Conservation (phyloP, 2,797 vertebrate genomes). For the Coluber constrictor region DNA sequence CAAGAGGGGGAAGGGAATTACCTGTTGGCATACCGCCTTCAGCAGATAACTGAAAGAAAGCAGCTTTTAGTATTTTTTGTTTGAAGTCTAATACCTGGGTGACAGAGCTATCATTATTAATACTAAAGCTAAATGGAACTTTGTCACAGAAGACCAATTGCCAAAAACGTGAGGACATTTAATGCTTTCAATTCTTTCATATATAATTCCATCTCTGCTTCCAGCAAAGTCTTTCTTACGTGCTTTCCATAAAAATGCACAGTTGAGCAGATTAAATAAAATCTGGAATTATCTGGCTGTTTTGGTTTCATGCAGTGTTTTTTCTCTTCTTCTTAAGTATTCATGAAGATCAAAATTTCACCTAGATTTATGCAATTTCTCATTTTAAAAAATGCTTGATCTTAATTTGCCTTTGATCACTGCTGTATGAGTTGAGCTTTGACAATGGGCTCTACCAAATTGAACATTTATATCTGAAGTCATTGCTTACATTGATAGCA, state of each 20-base stretch:
- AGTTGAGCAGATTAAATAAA: not conserved
- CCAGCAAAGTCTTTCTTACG: not conserved
- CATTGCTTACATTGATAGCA: not conserved
- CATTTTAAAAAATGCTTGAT: accelerated
- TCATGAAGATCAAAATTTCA: not conserved
- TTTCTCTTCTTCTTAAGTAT: not conserved
- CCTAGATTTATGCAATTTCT: not conserved
- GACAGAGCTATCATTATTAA: not conserved
- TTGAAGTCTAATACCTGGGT: not conserved
- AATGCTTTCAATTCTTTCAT: not conserved
- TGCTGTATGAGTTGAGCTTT: not conserved
- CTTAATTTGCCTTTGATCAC: conserved; percentile 9
- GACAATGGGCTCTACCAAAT: not conserved
- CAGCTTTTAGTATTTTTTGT: not conserved
- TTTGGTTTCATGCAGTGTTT: not conserved
- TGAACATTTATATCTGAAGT: conserved; percentile 20
- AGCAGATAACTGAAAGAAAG: not conserved
- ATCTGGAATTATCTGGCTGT: not conserved
- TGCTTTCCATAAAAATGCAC: not conserved
- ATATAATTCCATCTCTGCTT: not conserved
- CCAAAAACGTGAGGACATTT: not conserved
- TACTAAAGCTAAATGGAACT: not conserved
- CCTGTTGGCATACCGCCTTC: not conserved
- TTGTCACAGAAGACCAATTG: not conserved
- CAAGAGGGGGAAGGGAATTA: accelerated